Conservation (phyloP, 2,113 vertebrate genomes). For the Sander lucioperca region DNA sequence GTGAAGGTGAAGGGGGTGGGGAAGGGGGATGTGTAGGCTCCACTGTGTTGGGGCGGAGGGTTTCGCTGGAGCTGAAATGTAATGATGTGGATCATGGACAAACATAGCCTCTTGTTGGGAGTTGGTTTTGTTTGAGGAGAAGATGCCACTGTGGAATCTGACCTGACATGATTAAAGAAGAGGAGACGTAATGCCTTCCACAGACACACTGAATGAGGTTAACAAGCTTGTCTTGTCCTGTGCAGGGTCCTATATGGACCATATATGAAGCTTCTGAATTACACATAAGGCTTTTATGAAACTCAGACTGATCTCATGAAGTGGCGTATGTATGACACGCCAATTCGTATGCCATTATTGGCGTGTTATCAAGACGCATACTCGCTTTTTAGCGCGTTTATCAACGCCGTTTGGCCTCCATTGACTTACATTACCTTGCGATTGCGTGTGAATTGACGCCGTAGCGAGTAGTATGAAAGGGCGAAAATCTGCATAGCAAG, state of each 20-base stretch:
- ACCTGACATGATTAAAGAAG: slow-evolving; percentile 85
- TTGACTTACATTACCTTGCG: too few species aligned
- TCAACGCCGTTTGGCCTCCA: too few species aligned
- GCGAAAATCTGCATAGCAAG: too few species aligned
- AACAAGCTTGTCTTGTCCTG: not conserved
- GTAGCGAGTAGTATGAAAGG: too few species aligned
- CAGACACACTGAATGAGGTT: slow-evolving; percentile 35
- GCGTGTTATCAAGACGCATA: too few species aligned
- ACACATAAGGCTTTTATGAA: not conserved
- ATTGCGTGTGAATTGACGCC: too few species aligned
- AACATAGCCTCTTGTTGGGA: slow-evolving; percentile 75
- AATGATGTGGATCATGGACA: slow-evolving; percentile 82
- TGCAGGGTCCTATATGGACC: not conserved
- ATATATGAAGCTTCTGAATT: not conserved
- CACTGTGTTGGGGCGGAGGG: slow-evolving; percentile 10
- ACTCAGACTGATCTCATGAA: not conserved
- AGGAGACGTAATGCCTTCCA: slow-evolving; percentile 52
- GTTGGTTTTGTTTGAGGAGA: slow-evolving; percentile 85
- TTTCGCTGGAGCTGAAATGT: slow-evolving; percentile 58
- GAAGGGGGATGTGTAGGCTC: not conserved
- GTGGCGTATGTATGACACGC: too few species aligned
- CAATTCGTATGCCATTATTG: too few species aligned
- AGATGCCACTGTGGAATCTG: slow-evolving; percentile 86
- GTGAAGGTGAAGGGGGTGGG: slow-evolving; percentile 23
- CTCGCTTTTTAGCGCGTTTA: too few species aligned